Base-by-base conservation (phyloP, 2,888 invertebrate genomes). In the Hydropsyche betteni region DNA sequence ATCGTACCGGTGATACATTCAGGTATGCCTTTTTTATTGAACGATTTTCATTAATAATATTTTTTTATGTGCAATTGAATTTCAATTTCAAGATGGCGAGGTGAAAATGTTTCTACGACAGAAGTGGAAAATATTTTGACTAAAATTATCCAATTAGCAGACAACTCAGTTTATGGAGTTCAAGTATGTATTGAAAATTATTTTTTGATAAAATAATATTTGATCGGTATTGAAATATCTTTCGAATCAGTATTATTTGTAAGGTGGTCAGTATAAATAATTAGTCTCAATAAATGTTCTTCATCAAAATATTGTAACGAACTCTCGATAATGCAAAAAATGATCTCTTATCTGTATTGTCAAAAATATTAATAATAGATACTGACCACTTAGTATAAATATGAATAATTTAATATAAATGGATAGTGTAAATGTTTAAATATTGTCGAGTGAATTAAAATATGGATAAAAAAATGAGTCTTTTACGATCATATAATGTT, bases 81-180 rank as follows among this genome's bases (percentile, higher is more conserved):
- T 2, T 24, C 24, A 24, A 24, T 24, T 24, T 24, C 24, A 24
- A 90, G 93, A 79, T 97, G 97, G 97, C 92, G 95, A 78, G 98
- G 99, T 55, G 99, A 99, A 85, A 99, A 99, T 83, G 98, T 99
- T 0, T 94, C 98, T 0, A 98, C 99, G 0, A 92, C 94, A 3
- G 99, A 99, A 87, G 95, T 99, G 3, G 98, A 99, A 85, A 94
- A 93, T 0, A 92, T 96, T 0, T 91, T 98, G 74, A 95, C 94
- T 81, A 92, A 93, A 77, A 87, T 94, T 38, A 86, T 94, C 33
- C 91, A 91, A 7, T 86, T 96, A 33, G 55, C 38, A 7, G 95
- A 96, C 82, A 92, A 93, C 64, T 92, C 93, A 0, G 97, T 96
- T 0, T 98, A 95, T 83, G 98, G 98, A 3, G 97, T 98, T 0